Evolutionary conservation across 2,797 vertebrate genomes (phyloP).

Genomic region (Melanotaenia trifasciata): DNA sequence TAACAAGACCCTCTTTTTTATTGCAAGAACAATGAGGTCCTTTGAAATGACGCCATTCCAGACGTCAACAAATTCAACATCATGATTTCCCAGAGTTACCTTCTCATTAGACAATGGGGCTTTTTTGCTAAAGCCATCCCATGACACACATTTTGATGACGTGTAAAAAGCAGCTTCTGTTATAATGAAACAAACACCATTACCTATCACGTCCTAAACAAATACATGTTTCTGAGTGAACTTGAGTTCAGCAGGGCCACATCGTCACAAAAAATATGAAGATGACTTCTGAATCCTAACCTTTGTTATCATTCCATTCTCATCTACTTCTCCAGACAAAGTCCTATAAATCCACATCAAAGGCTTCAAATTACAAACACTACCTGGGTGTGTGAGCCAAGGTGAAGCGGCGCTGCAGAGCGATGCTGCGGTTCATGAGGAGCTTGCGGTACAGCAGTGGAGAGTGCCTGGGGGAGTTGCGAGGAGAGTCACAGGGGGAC

Average conservation of each 20-base stretch:
- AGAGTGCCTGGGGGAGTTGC: constrained; percentile 83
- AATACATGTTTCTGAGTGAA: constrained; percentile 9
- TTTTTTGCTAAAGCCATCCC: constrained; percentile 62
- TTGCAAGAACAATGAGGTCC: constrained; percentile 67
- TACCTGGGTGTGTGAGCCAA: constrained; percentile 81
- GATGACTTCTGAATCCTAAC: constrained; percentile 5
- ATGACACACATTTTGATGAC: constrained; percentile 58
- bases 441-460: constrained; percentile 88
- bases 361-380: not conserved
- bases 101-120: constrained; percentile 60
- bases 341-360: not conserved
- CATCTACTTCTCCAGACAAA: not conserved
- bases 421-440: constrained; percentile 85
- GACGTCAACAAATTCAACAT: constrained; percentile 56
- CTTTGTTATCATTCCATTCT: not conserved
- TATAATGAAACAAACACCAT: constrained; percentile 11
- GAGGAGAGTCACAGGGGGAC: constrained; percentile 80
- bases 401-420: constrained; percentile 80
- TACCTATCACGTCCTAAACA: constrained; percentile 19
- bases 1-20: constrained; percentile 69
- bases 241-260: constrained; percentile 25
- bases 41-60: constrained; percentile 63
- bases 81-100: constrained; percentile 70
- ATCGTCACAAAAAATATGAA: not conserved
- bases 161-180: constrained; percentile 28